Evolutionary conservation across 1,140 invertebrate genomes (phyloP).

Genomic region (Manduca sexta): DNA sequence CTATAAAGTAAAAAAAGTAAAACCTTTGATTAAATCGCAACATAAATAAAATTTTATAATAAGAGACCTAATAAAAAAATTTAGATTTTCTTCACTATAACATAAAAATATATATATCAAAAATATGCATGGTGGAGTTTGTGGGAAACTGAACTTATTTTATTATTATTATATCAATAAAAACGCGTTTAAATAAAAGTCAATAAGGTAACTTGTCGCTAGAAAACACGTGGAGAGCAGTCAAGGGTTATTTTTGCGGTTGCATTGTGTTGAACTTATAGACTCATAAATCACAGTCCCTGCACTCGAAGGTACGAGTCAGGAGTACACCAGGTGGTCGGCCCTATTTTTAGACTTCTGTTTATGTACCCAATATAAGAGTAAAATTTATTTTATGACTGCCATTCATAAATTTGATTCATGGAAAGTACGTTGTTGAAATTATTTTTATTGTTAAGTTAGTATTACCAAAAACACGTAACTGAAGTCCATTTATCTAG

Average conservation of each 20-base stretch:
- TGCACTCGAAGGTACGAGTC: slow-evolving; percentile 43
- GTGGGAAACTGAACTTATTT: too few species aligned
- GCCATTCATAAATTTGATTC: slow-evolving; percentile 53
- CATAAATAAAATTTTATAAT: too few species aligned
- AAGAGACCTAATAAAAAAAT: too few species aligned
- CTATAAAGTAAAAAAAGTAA: too few species aligned
- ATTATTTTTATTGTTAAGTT: slow-evolving; percentile 12
- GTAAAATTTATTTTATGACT: slow-evolving; percentile 61
- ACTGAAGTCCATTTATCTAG: not conserved
- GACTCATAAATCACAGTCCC: slow-evolving; percentile 55
- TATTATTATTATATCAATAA: too few species aligned
- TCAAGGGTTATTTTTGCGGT: slow-evolving; percentile 68
- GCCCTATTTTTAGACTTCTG: slow-evolving; percentile 54
- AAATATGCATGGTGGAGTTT: too few species aligned
- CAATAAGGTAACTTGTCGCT: slow-evolving; percentile 29
- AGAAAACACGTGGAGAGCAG: slow-evolving; percentile 37
- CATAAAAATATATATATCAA: too few species aligned
- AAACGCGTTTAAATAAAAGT: too few species aligned
- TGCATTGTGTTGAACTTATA: slow-evolving; percentile 47
- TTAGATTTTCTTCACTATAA: too few species aligned
- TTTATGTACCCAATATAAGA: slow-evolving; percentile 53
- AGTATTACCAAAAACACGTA: not conserved
- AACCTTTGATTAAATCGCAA: too few species aligned
- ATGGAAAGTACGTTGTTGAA: slow-evolving; percentile 15
- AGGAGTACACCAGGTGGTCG: slow-evolving; percentile 60